phyloP scores from a whole-genome alignment of 2,113 vertebrate genomes.

The Rhinoderma darwinii region DNA sequence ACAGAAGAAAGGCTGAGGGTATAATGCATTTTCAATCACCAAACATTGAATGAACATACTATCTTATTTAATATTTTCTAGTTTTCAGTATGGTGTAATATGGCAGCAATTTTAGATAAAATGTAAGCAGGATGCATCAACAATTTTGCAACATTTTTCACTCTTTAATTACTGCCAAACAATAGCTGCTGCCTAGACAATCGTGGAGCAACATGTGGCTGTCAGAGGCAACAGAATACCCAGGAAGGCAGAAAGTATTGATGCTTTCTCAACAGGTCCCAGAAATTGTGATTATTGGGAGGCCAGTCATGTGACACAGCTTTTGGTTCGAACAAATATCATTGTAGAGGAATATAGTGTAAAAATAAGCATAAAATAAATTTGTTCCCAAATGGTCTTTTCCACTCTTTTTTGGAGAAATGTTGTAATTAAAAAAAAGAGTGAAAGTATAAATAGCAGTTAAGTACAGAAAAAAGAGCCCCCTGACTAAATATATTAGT shows the following conservation, averaged over 20 bases:
- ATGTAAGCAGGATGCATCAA: not conserved
- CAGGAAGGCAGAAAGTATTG: not conserved
- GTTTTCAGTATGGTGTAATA: not conserved
- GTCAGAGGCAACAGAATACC: not conserved
- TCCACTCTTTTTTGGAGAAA: no score
- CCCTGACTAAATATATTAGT: no score
- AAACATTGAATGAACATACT: not conserved
- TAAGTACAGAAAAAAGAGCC: no score
- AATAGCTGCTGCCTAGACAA: not conserved
- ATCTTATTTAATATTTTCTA: not conserved
- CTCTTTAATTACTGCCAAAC: not conserved
- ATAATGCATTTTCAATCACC: not conserved
- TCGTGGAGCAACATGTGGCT: not conserved
- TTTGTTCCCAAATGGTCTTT: no score
- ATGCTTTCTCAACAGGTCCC: not conserved
- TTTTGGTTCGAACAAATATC: no score
- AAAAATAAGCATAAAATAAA: no score
- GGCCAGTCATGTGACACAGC: not conserved
- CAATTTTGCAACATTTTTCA: not conserved
- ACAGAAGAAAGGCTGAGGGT: constrained; percentile 9
- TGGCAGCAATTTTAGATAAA: not conserved
- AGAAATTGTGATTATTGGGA: not conserved
- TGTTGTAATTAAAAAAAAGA: no score
- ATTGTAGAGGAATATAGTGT: no score
- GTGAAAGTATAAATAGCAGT: no score